Evolutionary conservation across 1,140 invertebrate species (phyloP).

Genomic region (Ceratina australensis): DNA sequence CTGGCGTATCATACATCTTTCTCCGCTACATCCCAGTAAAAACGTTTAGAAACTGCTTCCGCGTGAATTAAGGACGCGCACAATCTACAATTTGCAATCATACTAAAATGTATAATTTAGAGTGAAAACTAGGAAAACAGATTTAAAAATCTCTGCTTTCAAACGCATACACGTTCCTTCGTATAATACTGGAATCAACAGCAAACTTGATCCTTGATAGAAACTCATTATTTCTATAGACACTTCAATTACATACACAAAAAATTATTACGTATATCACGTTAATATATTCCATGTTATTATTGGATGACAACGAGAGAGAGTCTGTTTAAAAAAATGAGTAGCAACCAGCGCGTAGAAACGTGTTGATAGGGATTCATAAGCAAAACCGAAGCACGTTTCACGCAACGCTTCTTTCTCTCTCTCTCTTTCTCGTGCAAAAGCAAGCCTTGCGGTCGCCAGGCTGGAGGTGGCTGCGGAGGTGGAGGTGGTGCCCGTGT

Average conservation of each 20-base stretch:
- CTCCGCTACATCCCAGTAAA: neutral
- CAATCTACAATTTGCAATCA: constrained; percentile 13
- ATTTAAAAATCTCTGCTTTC: no score
- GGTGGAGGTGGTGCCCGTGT: constrained; percentile 29
- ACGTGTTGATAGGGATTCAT: neutral
- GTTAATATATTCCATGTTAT: no score
- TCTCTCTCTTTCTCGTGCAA: neutral
- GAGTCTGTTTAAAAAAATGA: neutral
- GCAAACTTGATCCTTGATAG: no score
- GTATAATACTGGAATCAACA: no score
- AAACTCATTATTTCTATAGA: no score
- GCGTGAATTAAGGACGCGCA: constrained; percentile 1
- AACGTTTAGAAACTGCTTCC: constrained; percentile 4
- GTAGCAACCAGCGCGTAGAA: neutral
- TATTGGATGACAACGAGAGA: no score
- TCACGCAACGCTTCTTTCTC: constrained; percentile 14
- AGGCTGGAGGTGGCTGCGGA: constrained; percentile 33
- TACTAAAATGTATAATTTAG: constrained; percentile 15
- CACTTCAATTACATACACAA: no score
- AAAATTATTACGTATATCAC: no score
- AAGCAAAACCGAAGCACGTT: constrained; percentile 26
- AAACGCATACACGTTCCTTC: no score
- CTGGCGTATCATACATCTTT: neutral
- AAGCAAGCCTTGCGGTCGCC: neutral
- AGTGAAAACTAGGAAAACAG: constrained; percentile 20